These are phyloP conservation scores for Pyxicephalus adspersus DNA, from an alignment of 2,113 vertebrate genomes.

Conservation along the genomic window DNA sequence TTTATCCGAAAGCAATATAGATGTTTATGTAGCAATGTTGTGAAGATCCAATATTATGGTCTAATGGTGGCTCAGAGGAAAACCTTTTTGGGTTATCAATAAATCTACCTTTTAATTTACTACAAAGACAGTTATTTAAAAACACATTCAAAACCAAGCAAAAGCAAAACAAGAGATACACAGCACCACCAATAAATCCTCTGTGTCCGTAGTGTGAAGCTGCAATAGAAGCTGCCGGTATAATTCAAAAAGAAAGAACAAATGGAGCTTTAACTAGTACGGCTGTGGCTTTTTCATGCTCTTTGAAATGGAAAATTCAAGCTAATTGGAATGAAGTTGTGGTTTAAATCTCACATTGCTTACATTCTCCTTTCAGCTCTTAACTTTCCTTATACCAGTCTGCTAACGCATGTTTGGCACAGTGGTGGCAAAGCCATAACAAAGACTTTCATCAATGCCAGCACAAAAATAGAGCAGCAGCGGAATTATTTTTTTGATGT, in stretches of 20 bases:
- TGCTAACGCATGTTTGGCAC: conserved; percentile 36
- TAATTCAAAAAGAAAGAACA: conserved; percentile 23
- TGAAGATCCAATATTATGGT: too few relatives aligned
- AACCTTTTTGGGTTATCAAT: too few relatives aligned
- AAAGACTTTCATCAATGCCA: conserved; percentile 36
- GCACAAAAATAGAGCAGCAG: conserved; percentile 32
- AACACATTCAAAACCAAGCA: too few relatives aligned
- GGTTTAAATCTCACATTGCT: conserved; percentile 45
- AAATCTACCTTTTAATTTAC: too few relatives aligned
- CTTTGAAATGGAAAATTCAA: conserved; percentile 47
- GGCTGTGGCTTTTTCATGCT: conserved; percentile 6
- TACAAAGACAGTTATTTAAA: too few relatives aligned
- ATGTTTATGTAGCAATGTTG: too few relatives aligned
- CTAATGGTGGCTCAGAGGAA: too few relatives aligned
- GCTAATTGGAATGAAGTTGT: conserved; percentile 33
- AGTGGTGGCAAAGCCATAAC: conserved; percentile 43
- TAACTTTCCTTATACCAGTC: conserved; percentile 20
- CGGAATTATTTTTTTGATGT: conserved; percentile 29
- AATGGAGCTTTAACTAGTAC: conserved; percentile 34
- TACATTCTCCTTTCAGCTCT: conserved; percentile 24
- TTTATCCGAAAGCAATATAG: too few relatives aligned
- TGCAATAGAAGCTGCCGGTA: not conserved
- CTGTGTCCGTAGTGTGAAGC: not conserved
- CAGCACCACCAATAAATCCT: too few relatives aligned
- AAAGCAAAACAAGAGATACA: too few relatives aligned